Evolutionary conservation across 53 echinoderm and acorn worm genomes (phyloP), one percentile per base, ranked within the genome.

Genomic region (Paracentrotus lividus): DNA sequence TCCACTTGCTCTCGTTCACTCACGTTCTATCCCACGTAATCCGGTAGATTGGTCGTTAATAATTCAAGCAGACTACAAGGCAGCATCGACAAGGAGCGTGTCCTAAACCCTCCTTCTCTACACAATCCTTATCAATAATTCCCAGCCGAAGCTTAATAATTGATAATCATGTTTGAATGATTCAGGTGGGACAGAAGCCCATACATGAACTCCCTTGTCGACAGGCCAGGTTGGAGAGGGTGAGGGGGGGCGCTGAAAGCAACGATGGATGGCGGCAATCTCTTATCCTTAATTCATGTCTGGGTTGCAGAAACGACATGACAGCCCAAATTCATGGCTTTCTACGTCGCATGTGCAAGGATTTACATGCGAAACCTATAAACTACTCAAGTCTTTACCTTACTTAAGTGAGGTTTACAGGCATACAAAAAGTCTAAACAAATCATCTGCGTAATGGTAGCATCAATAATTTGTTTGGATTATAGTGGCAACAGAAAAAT

Each of bases 111-210:
- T 26, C 47, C 81, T 14, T 47, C 2, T n/a, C 81, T 47, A 45
- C 49, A 81, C 81, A 81, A 81, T 26, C 44, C 44, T 26, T 34
- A 81, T 81, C 81, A 81, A 81, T 81, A 45, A 47, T 81, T 81
- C 81, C n/a, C 14, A 12, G 81, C 44, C 81, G 26, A 47, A 47
- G n/a, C 44, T 81, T 47, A 44, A 81, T 81, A 81, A 81, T 81
- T 45, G 81, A 81, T 81, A 81, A 81, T 81, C 81, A 81, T 81
- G 81, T 81, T 81, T 81, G 81, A 81, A 81, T 81, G 24, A 81
- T 81, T 81, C 45, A 81, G 81, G 81, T 81, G 47, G n/a, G 47
- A n/a, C n/a, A n/a, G n/a, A 27, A 47, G 24, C 45, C 47, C 9
- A 45, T 44, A 26, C 47, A 18, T 81, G 44, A 26, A 47, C 47